Evolutionary conservation across 2,797 vertebrate species (phyloP).

Genomic region (Acanthornis magna): DNA sequence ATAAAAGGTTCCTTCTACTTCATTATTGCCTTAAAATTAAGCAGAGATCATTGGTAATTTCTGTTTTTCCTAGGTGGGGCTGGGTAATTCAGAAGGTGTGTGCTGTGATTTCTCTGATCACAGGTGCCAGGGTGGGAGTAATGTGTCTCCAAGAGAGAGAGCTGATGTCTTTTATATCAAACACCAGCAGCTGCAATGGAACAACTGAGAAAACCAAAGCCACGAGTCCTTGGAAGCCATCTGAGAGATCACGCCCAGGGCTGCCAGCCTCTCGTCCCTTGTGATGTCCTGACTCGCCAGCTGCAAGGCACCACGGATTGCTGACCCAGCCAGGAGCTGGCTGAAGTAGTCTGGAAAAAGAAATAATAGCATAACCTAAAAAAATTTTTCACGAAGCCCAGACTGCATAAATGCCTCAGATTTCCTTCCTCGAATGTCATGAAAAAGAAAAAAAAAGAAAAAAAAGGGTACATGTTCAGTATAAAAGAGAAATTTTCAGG

Average conservation of each 20-base stretch:
- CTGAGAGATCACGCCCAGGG: not conserved
- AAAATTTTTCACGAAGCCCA: not conserved
- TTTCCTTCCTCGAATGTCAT: not conserved
- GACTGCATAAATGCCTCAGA: not conserved
- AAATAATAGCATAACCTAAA: not conserved
- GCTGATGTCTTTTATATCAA: not conserved
- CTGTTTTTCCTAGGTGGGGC: not conserved
- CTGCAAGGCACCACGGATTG: not conserved
- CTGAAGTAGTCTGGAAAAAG: not conserved
- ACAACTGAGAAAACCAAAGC: not conserved
- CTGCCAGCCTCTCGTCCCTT: not conserved
- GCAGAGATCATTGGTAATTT: not conserved
- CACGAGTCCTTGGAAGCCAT: not conserved
- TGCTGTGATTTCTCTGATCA: not conserved
- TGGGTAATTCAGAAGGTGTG: not conserved
- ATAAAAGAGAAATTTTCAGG: not conserved
- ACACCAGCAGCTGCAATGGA: not conserved
- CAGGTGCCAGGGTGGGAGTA: not conserved
- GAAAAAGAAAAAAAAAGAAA: not conserved
- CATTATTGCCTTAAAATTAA: not conserved
- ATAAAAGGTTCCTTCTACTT: not conserved
- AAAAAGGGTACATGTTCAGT: not conserved
- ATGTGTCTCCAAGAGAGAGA: not conserved
- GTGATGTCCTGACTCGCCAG: not conserved
- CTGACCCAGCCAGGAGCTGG: not conserved